phyloP scores from a whole-genome alignment of 2,888 invertebrate genomes.

The Graphium colonna region DNA sequence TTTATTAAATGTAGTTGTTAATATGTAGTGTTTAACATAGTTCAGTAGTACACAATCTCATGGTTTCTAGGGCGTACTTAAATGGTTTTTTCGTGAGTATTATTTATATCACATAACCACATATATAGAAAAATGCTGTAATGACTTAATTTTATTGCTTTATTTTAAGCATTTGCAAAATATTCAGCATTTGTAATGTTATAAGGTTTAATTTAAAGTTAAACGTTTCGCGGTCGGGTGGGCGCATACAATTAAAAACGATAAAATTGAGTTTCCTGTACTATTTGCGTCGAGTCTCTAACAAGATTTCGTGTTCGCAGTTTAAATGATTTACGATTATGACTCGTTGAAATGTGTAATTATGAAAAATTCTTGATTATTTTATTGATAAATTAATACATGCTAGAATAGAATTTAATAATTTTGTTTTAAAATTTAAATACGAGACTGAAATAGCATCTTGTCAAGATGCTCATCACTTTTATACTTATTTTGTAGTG shows the following conservation, averaged over 20 bases:
- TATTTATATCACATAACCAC: no score
- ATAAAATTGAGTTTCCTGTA: background rate
- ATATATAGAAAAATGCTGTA: no score
- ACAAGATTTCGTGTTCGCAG: background rate
- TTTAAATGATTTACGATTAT: background rate
- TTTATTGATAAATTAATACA: no score
- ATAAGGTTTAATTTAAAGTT: background rate
- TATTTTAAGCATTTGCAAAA: no score
- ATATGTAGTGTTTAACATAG: no score
- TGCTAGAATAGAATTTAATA: no score
- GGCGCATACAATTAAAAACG: background rate
- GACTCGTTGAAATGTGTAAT: background rate
- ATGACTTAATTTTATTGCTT: no score
- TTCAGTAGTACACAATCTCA: no score
- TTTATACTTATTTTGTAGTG: slow-evolving; percentile 41
- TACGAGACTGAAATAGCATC: slow-evolving; percentile 13
- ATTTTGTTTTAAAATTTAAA: background rate
- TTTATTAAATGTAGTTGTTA: no score
- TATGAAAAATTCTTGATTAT: background rate
- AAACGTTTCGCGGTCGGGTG: background rate
- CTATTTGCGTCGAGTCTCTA: background rate
- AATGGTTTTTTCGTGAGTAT: no score
- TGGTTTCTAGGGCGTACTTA: no score
- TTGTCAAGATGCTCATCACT: slow-evolving; percentile 1
- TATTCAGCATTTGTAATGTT: no score